Evolutionary conservation across 2,113 vertebrate species (phyloP).

Genomic region (Andinoacara biseriatus): DNA sequence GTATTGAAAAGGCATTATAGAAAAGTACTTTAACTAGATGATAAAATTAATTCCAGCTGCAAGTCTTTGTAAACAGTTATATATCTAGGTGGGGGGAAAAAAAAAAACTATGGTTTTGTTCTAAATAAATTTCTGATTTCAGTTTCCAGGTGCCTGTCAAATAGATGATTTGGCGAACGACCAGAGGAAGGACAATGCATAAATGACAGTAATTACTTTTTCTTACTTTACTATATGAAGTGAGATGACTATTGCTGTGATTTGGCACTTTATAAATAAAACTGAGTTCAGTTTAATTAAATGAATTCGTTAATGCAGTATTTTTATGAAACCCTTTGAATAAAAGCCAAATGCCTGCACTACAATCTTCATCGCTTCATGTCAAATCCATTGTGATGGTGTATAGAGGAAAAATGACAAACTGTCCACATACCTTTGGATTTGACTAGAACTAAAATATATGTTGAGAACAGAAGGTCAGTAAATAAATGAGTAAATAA

Average conservation of each 20-base stretch:
- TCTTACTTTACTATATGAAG: neutral
- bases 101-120: neutral
- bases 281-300: neutral
- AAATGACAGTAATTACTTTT: neutral
- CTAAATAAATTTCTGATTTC: neutral
- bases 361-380: neutral
- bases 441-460: neutral
- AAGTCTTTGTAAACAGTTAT: neutral
- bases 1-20: conserved; percentile 17
- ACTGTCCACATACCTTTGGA: neutral
- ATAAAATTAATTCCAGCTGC: neutral
- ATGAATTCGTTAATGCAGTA: neutral
- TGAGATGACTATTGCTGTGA: neutral
- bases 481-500: neutral
- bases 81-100: neutral
- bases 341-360: neutral
- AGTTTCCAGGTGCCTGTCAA: neutral
- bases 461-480: neutral
- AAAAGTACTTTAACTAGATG: neutral
- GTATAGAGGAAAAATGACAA: neutral
- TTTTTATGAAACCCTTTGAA: neutral
- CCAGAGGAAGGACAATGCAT: neutral
- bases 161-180: no score
- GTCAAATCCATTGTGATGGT: neutral
- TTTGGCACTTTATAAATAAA: neutral